These are phyloP conservation scores for Dolichomitus sp. DNA, from an alignment of 2,888 invertebrate species.

Conservation along the genomic window DNA sequence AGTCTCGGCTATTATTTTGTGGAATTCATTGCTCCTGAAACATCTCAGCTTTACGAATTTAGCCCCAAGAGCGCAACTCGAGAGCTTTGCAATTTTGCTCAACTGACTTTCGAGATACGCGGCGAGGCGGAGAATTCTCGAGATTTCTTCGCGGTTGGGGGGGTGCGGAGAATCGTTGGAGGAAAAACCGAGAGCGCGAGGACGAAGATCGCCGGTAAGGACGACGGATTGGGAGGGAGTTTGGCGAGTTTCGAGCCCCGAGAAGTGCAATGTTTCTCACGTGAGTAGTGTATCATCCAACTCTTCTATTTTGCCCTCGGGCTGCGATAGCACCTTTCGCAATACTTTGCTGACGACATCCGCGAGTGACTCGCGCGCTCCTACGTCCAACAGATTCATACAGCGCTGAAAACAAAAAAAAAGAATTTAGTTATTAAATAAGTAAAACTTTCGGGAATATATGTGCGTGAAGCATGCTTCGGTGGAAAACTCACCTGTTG, in stretches of 20 bases:
- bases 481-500: slow-evolving; percentile 88
- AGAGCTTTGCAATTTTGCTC: slow-evolving; percentile 64
- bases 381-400: slow-evolving; percentile 92
- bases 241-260: slow-evolving; percentile 70
- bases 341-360: slow-evolving; percentile 97
- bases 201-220: slow-evolving; percentile 15
- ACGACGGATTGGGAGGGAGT: slow-evolving; percentile 56
- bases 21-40: slow-evolving; percentile 57
- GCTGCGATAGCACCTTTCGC: slow-evolving; percentile 92
- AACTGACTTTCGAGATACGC: slow-evolving; percentile 75
- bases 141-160: slow-evolving; percentile 63
- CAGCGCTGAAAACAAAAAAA: slow-evolving; percentile 89
- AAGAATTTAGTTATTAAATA: neutral
- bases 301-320: slow-evolving; percentile 96
- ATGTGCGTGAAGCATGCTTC: no score
- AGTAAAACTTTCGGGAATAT: neutral
- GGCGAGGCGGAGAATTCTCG: slow-evolving; percentile 68
- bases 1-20: slow-evolving; percentile 29
- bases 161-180: slow-evolving; percentile 54
- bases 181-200: slow-evolving; percentile 31
- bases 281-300: slow-evolving; percentile 96
- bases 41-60: slow-evolving; percentile 71
- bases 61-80: slow-evolving; percentile 67
- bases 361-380: slow-evolving; percentile 95
- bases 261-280: slow-evolving; percentile 87